A percentile compares a stretch with the other conserved stretches of the same genome.
These are phyloP conservation scores for Drosophila auraria DNA, from an alignment of 1,140 invertebrate species.

Conservation along the genomic window DNA sequence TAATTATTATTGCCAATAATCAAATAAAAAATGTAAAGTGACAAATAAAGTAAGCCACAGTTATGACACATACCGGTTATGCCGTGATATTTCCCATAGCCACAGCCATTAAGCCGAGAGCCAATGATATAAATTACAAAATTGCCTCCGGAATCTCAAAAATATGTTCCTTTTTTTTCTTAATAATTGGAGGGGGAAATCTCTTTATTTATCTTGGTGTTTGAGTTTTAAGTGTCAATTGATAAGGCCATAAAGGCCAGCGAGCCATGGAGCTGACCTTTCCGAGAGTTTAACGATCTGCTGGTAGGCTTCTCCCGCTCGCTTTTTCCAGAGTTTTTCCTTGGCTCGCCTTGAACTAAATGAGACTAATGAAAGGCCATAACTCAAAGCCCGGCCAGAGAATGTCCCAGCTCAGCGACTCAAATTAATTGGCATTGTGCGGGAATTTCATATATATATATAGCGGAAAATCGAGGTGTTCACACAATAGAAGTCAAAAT, in stretches of 20 bases:
- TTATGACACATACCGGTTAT: neutral
- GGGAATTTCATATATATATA: slow-evolving; percentile 41
- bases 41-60: neutral
- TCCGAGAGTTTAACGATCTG: slow-evolving; percentile 29
- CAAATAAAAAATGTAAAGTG: neutral
- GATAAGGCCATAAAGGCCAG: slow-evolving; percentile 44
- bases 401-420: slow-evolving; percentile 44
- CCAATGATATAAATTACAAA: slow-evolving; percentile 38
- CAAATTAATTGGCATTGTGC: slow-evolving; percentile 60
- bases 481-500: neutral
- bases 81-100: neutral
- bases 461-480: slow-evolving; percentile 8
- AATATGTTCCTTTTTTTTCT: slow-evolving; percentile 15
- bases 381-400: slow-evolving; percentile 37
- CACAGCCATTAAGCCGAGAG: slow-evolving; percentile 14
- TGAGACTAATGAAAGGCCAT: slow-evolving; percentile 56
- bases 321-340: too few relatives aligned
- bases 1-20: slow-evolving; percentile 13
- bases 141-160: slow-evolving; percentile 23
- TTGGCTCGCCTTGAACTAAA: slow-evolving; percentile 21
- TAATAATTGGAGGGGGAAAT: slow-evolving; percentile 7
- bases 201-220: slow-evolving; percentile 22
- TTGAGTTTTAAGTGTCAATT: slow-evolving; percentile 50
- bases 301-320: neutral
- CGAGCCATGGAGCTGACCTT: slow-evolving; percentile 35